Percentiles rank a stretch among this genome's conserved stretches.
phyloP scores from a whole-genome alignment of 30 jellyfish, hydroid and myxozoan species.

The Catostylus mosaicus region DNA sequence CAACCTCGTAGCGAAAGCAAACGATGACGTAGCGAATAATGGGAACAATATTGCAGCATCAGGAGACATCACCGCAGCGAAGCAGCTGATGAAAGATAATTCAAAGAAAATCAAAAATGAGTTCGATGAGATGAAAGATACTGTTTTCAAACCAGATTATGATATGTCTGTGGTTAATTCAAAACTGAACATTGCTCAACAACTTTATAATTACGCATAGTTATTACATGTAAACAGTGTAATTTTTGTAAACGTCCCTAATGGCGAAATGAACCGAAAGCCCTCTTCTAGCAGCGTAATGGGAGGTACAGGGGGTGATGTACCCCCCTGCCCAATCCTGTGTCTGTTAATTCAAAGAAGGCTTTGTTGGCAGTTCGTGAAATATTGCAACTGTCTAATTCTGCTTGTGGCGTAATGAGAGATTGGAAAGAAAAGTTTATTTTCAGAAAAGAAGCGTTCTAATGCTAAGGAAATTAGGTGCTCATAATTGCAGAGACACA shows the following conservation, averaged over 20 bases:
- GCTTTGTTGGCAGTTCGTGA: too few species aligned
- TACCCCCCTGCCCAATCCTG: too few species aligned
- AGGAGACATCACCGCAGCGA: background rate
- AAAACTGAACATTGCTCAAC: constrained; percentile 17
- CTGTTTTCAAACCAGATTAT: constrained; percentile 13
- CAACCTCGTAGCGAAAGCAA: background rate
- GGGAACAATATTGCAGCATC: background rate
- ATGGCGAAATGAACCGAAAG: too few species aligned
- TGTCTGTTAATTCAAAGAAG: too few species aligned
- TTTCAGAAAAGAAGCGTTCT: too few species aligned
- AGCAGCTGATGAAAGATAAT: background rate
- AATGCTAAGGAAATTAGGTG: too few species aligned
- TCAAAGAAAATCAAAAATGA: constrained; percentile 9
- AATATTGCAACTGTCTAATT: too few species aligned
- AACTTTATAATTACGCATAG: constrained; percentile 1
- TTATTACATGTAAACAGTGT: background rate
- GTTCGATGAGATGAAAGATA: constrained; percentile 13
- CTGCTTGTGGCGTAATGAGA: too few species aligned
- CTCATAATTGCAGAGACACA: too few species aligned
- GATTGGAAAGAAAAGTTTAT: too few species aligned
- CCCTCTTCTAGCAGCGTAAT: too few species aligned
- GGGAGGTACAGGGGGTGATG: too few species aligned
- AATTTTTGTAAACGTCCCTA: background rate
- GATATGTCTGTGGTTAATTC: constrained; percentile 11
- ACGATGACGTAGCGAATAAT: background rate